Base-by-base conservation (phyloP, 1,140 invertebrate genomes). In the Drosophila mayri region DNA sequence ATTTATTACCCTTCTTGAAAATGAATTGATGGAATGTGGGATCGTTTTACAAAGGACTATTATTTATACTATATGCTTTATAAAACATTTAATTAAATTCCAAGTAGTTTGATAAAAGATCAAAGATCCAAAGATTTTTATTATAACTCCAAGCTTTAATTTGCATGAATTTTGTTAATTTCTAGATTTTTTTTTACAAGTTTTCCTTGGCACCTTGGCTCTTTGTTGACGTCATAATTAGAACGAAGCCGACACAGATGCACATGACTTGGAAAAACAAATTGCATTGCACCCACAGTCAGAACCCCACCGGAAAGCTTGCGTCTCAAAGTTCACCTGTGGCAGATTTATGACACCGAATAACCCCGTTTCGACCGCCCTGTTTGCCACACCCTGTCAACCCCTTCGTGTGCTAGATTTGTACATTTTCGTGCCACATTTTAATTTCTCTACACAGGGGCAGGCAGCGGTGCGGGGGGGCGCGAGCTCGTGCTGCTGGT, bases 341-440 rank as follows among this genome's bases (percentile, higher is more conserved):
- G 79, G 65, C 79, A 87, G 84, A 88, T 88, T 88, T 88, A 90
- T 88, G 80, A 88, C 73, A 79, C 79, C 75, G 63, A 81, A 70
- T 79, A 72, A 76, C 76, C 83, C 76, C 57, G 68, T 79, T 86
- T 75, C 43, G 65, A 59, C 43, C 61, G 50, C 50, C n/a, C 47
- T 12, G 3, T 35, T 22, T 9, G 18, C 38, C 44, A 30, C 52
- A 74, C 59, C 73, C 41, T 75, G 67, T 73, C 47, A 61, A 77
- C 76, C 75, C 74, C 66, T 63, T 74, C 71, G 83, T 88, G 85
- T 79, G 64, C 85, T 73, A 88, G 85, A 90, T 88, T 90, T 88
- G 68, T 75, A 78, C 77, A 77, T 77, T 90, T 72, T 90, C 84
- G 84, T 88, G 81, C 84, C 67, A 88, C 85, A 90, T 88, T 88